Base-by-base conservation (phyloP, 1,140 invertebrate species). In the Calosoma granatense region DNA sequence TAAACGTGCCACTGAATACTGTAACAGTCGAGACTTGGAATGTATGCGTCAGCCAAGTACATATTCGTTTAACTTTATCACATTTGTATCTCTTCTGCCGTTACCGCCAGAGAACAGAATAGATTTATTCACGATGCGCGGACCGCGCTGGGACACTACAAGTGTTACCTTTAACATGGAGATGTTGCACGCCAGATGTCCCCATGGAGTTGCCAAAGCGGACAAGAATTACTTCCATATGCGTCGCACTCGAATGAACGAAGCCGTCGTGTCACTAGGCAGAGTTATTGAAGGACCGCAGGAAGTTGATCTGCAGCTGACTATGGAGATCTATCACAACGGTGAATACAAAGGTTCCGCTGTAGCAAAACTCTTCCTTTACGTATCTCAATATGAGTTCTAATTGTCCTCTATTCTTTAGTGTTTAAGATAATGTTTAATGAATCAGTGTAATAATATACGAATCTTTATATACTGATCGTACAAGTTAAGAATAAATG, bases 41-140 rank as follows among this genome's bases (percentile, higher is more conserved):
- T 95, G 92, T 63, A 75, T 86, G 9, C 81, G 80, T 4, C 80
- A 83, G 63, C 91, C 93, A 0, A 81, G 89, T 15, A 86, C 87
- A 53, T 88, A 87, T 66, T 92, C 90, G 2, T 94, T 86, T 75
- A 94, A 94, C 73, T 97, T 90, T 70, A 87, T 97, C 59, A 90
- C 90, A 0, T 86, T 97, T 62, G 85, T 90, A 0, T 88, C 90
- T 53, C 90, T 91, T 69, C 73, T 94, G 15, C 82, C 83, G 20
- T 78, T 95, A 4, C 83, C 89, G 0, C 65, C 74, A 1, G 74
- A 70, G 58, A 86, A 81, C 2, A 76, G 79, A 61, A 73, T 90
- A 39, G 84, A 90, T 54, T 73, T 97, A 1, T 96, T 95, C 70
- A 92, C 88, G 9, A 92, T 97, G 82, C 78, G 87, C 56, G 86